A percentile compares a stretch with the other conserved stretches of the same genome.
These are phyloP conservation scores for Dinoponera quadriceps DNA, from an alignment of 1,140 invertebrate species.

Conservation along the genomic window DNA sequence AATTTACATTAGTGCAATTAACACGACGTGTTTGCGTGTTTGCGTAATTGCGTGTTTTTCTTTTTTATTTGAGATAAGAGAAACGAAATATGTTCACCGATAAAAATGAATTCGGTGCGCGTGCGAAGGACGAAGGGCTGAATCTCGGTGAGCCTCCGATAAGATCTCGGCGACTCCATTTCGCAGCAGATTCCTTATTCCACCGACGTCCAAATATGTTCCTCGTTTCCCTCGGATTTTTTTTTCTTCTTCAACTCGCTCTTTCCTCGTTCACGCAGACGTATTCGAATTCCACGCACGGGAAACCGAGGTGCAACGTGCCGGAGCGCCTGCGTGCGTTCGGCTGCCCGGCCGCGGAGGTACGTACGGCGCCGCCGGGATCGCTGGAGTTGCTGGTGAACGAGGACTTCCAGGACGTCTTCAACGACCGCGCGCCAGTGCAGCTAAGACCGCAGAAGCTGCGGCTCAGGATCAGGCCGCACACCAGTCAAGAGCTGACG, in stretches of 20 bases:
- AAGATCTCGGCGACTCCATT: no score
- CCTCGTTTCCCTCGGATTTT: no score
- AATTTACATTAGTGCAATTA: no score
- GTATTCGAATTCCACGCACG: slow-evolving; percentile 71
- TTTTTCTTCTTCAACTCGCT: neutral
- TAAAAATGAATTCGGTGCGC: no score
- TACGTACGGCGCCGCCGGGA: slow-evolving; percentile 47
- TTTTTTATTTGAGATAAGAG: no score
- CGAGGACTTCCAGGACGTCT: slow-evolving; percentile 81
- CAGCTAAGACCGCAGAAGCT: slow-evolving; percentile 88
- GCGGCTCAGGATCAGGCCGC: slow-evolving; percentile 85
- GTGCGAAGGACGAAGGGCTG: no score
- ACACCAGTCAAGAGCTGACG: slow-evolving; percentile 83
- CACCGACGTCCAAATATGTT: no score
- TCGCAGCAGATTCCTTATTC: no score
- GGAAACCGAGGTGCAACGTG: slow-evolving; percentile 73
- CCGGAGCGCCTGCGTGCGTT: slow-evolving; percentile 66
- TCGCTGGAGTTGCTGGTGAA: slow-evolving; percentile 69
- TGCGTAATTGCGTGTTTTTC: no score
- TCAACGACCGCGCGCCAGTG: slow-evolving; percentile 82
- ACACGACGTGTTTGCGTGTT: no score
- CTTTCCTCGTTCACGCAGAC: slow-evolving; percentile 72
- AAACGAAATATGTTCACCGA: no score
- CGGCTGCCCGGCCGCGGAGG: slow-evolving; percentile 65
- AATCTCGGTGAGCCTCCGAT: no score